Percentiles rank a stretch among this genome's conserved stretches.
These are phyloP conservation scores for Etia nguti DNA, from an alignment of 2,113 vertebrate genomes.

Conservation along the genomic window DNA sequence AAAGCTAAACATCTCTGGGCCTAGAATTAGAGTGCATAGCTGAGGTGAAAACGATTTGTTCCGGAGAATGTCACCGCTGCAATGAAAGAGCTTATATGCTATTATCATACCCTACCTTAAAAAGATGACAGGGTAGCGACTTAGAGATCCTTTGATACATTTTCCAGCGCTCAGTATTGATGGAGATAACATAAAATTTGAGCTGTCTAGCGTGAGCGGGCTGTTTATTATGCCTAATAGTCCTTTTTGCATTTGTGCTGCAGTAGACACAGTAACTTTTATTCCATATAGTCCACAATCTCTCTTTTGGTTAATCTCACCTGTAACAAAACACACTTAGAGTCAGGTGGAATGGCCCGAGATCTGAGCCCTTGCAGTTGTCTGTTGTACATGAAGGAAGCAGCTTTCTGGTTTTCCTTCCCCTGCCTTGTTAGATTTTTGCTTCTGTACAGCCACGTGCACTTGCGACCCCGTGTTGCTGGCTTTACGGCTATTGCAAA, in stretches of 20 bases:
- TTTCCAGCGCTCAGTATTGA: conserved; percentile 27
- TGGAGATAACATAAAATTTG: conserved; percentile 44
- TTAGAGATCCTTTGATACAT: conserved; percentile 51
- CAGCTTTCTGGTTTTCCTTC: not conserved
- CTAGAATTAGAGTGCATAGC: conserved; percentile 72
- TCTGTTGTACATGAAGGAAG: not conserved
- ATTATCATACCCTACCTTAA: conserved; percentile 64
- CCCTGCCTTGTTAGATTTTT: not conserved
- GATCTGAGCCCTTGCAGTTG: not conserved
- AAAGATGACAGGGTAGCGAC: conserved; percentile 59
- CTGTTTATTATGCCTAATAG: conserved; percentile 42
- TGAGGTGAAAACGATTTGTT: conserved; percentile 73
- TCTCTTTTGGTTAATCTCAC: conserved; percentile 3
- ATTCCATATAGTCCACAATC: conserved; percentile 5
- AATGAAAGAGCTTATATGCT: conserved; percentile 60
- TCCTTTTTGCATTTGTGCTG: conserved; percentile 19
- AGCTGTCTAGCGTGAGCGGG: conserved; percentile 26
- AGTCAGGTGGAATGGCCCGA: not conserved
- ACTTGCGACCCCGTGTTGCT: not conserved
- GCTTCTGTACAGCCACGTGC: not conserved
- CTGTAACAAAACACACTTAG: not conserved
- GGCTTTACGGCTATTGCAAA: not conserved
- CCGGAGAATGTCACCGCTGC: conserved; percentile 73
- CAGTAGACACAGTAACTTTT: conserved; percentile 19
- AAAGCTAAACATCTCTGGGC: conserved; percentile 70